phyloP scores from a whole-genome alignment of 2,797 vertebrate genomes.

The Sternotherus odoratus region DNA sequence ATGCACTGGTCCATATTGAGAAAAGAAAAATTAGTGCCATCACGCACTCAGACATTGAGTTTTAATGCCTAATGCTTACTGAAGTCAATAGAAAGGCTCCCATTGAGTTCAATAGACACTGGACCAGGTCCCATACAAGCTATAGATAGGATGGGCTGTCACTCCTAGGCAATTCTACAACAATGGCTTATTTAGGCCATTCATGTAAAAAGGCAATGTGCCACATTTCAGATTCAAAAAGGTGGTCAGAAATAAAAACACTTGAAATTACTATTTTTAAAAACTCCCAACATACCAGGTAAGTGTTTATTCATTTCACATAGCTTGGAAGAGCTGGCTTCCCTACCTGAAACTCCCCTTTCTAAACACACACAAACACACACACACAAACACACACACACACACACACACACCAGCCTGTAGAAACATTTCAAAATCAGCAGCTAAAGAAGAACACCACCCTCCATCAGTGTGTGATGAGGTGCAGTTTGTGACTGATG shows the following conservation, averaged over 20 bases:
- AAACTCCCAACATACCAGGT: not conserved
- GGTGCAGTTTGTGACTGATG: not conserved
- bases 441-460: not conserved
- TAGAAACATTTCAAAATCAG: constrained; percentile 6
- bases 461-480: too few species aligned
- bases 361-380: rapidly evolving
- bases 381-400: too few species aligned
- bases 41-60: rapidly evolving
- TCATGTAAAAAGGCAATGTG: not conserved
- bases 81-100: rapidly evolving
- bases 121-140: rapidly evolving
- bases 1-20: rapidly evolving
- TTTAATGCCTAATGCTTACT: too few species aligned
- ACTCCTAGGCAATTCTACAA: not conserved
- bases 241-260: not conserved
- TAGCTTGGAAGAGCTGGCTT: not conserved
- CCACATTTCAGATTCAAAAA: rapidly evolving
- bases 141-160: rapidly evolving
- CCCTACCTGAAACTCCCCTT: not conserved
- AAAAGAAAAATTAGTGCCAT: not conserved
- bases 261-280: not conserved
- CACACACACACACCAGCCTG: rapidly evolving
- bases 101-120: rapidly evolving
- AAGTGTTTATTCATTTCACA: not conserved
- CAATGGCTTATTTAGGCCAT: not conserved